Conservation (phyloP, 2,797 vertebrate genomes). For the Eidolon dupreanum region DNA sequence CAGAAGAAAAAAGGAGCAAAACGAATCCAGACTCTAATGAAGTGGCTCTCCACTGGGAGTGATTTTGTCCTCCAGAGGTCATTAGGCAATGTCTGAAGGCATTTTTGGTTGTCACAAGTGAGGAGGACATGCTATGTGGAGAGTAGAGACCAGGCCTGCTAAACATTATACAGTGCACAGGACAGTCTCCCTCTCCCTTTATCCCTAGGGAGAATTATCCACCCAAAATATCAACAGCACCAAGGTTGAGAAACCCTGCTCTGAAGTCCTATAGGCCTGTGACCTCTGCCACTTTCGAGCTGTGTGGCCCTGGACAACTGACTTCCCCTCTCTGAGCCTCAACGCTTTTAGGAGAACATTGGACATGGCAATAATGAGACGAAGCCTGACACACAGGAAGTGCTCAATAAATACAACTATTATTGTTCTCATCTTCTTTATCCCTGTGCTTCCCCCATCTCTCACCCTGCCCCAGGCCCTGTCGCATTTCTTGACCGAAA, state of each 20-base stretch:
- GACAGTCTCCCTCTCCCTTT: too few relatives aligned
- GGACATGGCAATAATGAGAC: not conserved
- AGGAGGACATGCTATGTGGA: not conserved
- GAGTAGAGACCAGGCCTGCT: not conserved
- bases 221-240: not conserved
- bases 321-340: conserved; percentile 7
- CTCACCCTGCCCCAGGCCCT: not conserved
- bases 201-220: not conserved
- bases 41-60: not conserved
- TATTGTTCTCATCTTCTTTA: not conserved
- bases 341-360: not conserved
- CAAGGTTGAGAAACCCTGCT: not conserved
- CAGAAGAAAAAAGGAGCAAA: not conserved
- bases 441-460: not conserved
- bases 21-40: not conserved
- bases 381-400: not conserved
- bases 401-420: not conserved
- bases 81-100: not conserved
- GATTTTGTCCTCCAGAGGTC: not conserved
- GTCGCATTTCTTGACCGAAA: conserved; percentile 10
- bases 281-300: not conserved
- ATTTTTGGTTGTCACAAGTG: not conserved
- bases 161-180: not conserved
- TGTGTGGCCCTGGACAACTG: not conserved
- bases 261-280: not conserved